Base-by-base conservation (phyloP, 2,797 vertebrate genomes). In the Pogoniulus pusillus region DNA sequence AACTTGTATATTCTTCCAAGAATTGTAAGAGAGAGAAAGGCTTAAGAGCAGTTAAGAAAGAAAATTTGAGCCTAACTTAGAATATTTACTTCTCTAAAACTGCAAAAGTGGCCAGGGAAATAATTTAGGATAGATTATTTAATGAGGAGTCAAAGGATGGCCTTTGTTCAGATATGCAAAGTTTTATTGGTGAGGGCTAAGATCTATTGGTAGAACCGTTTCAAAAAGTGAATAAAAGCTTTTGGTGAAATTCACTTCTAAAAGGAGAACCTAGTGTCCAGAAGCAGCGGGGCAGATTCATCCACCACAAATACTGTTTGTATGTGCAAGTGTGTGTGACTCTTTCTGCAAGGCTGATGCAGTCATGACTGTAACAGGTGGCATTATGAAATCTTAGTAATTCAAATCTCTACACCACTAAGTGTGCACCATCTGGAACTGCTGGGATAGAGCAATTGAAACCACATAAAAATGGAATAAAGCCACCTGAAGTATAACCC, bases 1-100 rank as follows among this genome's bases (percentile, higher is more conserved):
- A 75, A 82, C 16, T 30, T 51, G 51, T 5, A 39, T 62, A 34
- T 75, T 84, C n/a, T 96, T 95, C 90, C 69, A 82, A 86, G 51
- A 90, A 79, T 10, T 19, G 1, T 11, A n/a, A 68, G 80, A 66
- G 70, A 70, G 58, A 74, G 32, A 49, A 69, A 29, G n/a, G 45
- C 75, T 83, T 80, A 74, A 53, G 23, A 53, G 63, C 69, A 69
- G 8, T 2, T 84, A 43, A 70, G 34, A 81, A 85, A 90, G 29
- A 55, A 66, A 77, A 65, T 69, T 7, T 62, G 12, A 72, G 37
- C 18, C 37, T 70, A 26, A 63, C 82, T 79, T 81, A 55, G 27
- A 70, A 19, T n/a, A 92, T 77, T 74, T 55, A 27, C 1, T 0
- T 32, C 17, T 12, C 12, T 77, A 73, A 77, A 85, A 45, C 30